Percentiles rank a stretch among this genome's conserved stretches.
These are phyloP conservation scores for Montipora sp. DNA, from an alignment of 64 coral and sea anemone genomes.

Conservation along the genomic window DNA sequence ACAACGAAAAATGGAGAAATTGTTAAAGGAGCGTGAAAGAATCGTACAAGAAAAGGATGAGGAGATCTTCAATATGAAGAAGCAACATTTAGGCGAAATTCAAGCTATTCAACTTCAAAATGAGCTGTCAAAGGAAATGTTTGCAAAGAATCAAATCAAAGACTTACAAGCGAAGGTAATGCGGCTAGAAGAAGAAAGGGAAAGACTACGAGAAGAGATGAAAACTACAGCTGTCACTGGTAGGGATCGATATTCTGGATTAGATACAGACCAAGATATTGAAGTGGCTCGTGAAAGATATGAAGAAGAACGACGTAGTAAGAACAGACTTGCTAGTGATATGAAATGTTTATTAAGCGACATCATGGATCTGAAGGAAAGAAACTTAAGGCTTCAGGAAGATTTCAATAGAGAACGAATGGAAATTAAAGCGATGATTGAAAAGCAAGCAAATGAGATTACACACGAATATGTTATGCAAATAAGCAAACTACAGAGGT, in stretches of 20 bases:
- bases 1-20: constrained; percentile 73
- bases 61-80: constrained; percentile 64
- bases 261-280: constrained; percentile 59
- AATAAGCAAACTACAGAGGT: constrained; percentile 83
- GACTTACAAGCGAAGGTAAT: constrained; percentile 77
- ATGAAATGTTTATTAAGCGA: constrained; percentile 87
- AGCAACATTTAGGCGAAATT: constrained; percentile 70
- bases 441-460: constrained; percentile 90
- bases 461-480: constrained; percentile 83
- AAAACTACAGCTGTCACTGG: constrained; percentile 3
- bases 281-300: constrained; percentile 63
- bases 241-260: constrained; percentile 45
- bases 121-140: constrained; percentile 59
- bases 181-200: constrained; percentile 73
- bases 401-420: constrained; percentile 85
- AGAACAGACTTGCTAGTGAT: constrained; percentile 79
- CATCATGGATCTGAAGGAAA: constrained; percentile 81
- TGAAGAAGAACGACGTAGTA: constrained; percentile 81
- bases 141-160: constrained; percentile 71
- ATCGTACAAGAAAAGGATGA: constrained; percentile 70
- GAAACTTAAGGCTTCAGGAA: constrained; percentile 79
- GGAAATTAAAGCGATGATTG: constrained; percentile 85
- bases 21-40: constrained; percentile 59
- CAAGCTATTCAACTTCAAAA: constrained; percentile 64
- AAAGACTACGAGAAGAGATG: constrained; percentile 57